Evolutionary conservation across 2,797 vertebrate genomes (phyloP).

Genomic region (Epinephelus coioides): DNA sequence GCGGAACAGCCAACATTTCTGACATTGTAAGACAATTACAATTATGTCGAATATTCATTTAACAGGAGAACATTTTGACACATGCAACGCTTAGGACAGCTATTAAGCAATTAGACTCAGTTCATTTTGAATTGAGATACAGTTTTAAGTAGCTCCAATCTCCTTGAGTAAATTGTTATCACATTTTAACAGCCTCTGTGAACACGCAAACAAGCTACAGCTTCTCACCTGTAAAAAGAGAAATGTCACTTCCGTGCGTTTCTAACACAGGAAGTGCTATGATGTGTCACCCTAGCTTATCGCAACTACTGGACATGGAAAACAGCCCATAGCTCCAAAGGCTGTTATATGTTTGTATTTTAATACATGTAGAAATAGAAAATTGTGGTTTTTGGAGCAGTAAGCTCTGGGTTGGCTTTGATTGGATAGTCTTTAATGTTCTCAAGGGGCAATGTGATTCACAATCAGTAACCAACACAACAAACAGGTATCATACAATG

Average conservation of each 20-base stretch:
- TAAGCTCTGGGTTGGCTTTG: background rate
- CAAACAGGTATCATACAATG: no score
- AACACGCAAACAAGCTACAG: slow-evolving; percentile 1
- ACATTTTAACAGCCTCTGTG: slow-evolving; percentile 8
- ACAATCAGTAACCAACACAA: no score
- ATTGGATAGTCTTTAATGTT: no score
- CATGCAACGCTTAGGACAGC: slow-evolving; percentile 7
- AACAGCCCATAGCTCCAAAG: background rate
- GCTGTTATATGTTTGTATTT: background rate
- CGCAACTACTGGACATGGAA: background rate
- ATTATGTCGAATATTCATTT: slow-evolving; percentile 36
- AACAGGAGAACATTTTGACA: slow-evolving; percentile 39
- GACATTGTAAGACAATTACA: slow-evolving; percentile 27
- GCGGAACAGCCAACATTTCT: slow-evolving; percentile 24
- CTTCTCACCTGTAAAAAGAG: slow-evolving; percentile 7
- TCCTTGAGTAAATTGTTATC: slow-evolving; percentile 9
- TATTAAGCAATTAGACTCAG: slow-evolving; percentile 40
- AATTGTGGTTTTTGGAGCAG: background rate
- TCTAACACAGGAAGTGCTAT: background rate
- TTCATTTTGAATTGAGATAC: slow-evolving; percentile 40
- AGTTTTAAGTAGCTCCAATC: slow-evolving; percentile 13
- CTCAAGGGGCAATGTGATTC: no score
- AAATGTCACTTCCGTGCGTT: background rate
- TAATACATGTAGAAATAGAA: background rate
- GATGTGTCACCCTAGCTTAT: slow-evolving; percentile 9